Percentiles rank a stretch among this genome's conserved stretches.
phyloP scores from a whole-genome alignment of 2,113 vertebrate species.

The Junco hyemalis region DNA sequence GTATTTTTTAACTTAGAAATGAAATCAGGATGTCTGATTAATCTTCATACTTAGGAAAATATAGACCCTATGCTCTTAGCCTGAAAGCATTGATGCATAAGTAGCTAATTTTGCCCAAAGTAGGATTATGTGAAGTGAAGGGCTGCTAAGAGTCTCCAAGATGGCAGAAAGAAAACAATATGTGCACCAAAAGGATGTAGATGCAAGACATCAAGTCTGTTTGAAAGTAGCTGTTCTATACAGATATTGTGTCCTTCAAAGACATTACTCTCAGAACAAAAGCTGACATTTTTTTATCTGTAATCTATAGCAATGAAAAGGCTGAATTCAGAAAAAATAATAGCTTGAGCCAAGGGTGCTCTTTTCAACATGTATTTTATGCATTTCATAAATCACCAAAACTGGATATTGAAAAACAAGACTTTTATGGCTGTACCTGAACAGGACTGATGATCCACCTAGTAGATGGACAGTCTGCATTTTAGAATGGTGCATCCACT shows the following conservation, averaged over 20 bases:
- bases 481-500: not conserved
- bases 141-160: not conserved
- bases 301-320: accelerated
- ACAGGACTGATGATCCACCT: not conserved
- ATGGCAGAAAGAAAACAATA: not conserved
- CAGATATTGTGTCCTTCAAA: not conserved
- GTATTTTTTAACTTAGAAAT: not conserved
- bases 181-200: not conserved
- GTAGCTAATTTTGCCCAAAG: not conserved
- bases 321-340: not conserved
- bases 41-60: not conserved
- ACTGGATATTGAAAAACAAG: not conserved
- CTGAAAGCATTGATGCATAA: not conserved
- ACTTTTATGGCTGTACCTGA: not conserved
- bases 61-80: not conserved
- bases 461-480: not conserved
- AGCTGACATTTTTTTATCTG: not conserved
- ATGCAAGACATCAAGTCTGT: not conserved
- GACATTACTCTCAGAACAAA: not conserved
- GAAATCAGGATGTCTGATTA: not conserved
- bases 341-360: not conserved
- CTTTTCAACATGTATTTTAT: not conserved
- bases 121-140: not conserved
- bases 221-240: not conserved
- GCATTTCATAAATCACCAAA: not conserved